These are phyloP conservation scores for Drosophila miranda DNA, from an alignment of 1,140 invertebrate species.

Conservation along the genomic window DNA sequence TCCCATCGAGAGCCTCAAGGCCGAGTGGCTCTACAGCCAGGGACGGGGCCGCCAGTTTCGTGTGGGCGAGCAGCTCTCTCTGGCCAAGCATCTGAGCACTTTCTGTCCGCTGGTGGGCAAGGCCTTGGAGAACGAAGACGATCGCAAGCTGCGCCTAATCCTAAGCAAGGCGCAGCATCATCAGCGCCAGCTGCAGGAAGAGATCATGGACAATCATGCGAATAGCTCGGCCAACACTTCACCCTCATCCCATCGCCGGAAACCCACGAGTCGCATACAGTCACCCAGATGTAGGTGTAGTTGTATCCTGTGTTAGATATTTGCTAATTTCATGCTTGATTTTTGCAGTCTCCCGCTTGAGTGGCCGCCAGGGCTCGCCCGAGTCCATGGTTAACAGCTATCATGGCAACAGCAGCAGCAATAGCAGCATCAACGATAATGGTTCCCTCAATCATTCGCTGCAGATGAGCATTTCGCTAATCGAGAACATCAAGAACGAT, in stretches of 20 bases:
- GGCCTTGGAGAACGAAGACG: conserved; percentile 91
- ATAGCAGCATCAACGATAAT: conserved; percentile 66
- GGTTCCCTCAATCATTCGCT: conserved; percentile 83
- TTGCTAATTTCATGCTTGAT: neutral
- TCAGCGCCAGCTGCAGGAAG: conserved; percentile 90
- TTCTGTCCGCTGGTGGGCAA: conserved; percentile 90
- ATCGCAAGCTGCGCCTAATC: conserved; percentile 92
- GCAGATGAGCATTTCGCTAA: conserved; percentile 83
- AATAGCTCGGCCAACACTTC: conserved; percentile 78
- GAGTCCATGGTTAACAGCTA: conserved; percentile 88
- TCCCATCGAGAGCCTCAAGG: conserved; percentile 94
- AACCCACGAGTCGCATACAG: conserved; percentile 79
- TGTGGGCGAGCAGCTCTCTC: conserved; percentile 90
- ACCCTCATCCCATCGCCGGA: conserved; percentile 74
- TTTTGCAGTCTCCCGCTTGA: conserved; percentile 82
- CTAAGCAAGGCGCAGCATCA: conserved; percentile 95
- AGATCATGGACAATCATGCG: conserved; percentile 82
- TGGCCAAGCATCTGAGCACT: conserved; percentile 91
- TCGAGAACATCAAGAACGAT: conserved; percentile 82
- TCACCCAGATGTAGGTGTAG: conserved; percentile 67
- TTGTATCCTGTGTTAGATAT: too few relatives aligned
- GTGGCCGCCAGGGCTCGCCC: conserved; percentile 85
- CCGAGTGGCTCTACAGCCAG: conserved; percentile 97
- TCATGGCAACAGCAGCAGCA: conserved; percentile 83
- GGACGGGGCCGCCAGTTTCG: conserved; percentile 94